phyloP scores from a whole-genome alignment of 2,113 vertebrate species.

The Elaphurus davidianus region DNA sequence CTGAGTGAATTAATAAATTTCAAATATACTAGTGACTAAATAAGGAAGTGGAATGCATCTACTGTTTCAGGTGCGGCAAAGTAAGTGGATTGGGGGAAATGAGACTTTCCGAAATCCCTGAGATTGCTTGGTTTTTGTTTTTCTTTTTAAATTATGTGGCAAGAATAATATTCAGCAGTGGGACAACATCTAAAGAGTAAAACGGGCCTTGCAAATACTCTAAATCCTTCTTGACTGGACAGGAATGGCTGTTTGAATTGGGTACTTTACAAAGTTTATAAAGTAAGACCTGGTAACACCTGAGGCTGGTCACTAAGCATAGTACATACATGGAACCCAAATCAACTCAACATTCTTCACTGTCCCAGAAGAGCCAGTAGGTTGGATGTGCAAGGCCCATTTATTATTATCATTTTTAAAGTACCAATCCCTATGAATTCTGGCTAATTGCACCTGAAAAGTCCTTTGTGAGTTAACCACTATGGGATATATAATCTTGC shows the following conservation, averaged over 20 bases:
- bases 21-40: not conserved
- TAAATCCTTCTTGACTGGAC: not conserved
- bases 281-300: not conserved
- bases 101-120: not conserved
- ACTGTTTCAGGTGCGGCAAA: not conserved
- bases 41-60: not conserved
- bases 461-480: not conserved
- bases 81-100: not conserved
- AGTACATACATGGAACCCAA: not conserved
- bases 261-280: not conserved
- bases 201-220: not conserved
- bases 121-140: not conserved
- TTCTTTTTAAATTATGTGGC: not conserved
- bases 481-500: not conserved
- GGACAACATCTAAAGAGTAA: not conserved
- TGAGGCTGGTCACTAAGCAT: not conserved
- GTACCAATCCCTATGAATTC: not conserved
- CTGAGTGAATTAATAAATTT: not conserved
- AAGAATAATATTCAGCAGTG: not conserved
- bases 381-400: not conserved
- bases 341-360: not conserved
- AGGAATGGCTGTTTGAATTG: not conserved
- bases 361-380: not conserved
- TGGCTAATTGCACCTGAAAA: not conserved
- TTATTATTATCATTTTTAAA: not conserved